phyloP scores from a whole-genome alignment of 2,113 vertebrate genomes.

The Pongo pygmaeus region DNA sequence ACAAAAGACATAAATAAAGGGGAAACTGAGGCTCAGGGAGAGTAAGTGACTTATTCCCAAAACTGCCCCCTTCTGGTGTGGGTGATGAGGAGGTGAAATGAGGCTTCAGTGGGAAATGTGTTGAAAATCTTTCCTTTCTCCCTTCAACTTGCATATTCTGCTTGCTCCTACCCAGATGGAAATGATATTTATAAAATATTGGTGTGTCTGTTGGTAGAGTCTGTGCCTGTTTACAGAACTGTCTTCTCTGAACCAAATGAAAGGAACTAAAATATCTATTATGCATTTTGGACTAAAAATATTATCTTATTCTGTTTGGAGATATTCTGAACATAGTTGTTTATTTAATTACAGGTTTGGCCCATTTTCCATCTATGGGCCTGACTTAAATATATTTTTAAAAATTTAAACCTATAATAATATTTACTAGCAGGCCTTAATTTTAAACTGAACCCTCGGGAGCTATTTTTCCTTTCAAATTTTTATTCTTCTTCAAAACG shows the following conservation, averaged over 20 bases:
- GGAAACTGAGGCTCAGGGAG: neutral
- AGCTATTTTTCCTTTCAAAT: slow-evolving; percentile 48
- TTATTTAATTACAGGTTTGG: slow-evolving; percentile 68
- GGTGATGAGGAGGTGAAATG: neutral
- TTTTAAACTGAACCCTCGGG: slow-evolving; percentile 52
- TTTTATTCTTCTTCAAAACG: slow-evolving; percentile 29
- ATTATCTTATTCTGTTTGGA: slow-evolving; percentile 65
- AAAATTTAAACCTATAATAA: slow-evolving; percentile 39
- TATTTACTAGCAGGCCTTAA: slow-evolving; percentile 67
- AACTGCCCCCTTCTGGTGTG: too few relatives aligned
- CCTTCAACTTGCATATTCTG: neutral
- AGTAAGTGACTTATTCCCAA: neutral
- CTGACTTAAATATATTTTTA: slow-evolving; percentile 63
- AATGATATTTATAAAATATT: neutral
- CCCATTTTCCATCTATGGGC: slow-evolving; percentile 73
- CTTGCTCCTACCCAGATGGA: neutral
- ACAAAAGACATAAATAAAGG: neutral
- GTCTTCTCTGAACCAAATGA: neutral
- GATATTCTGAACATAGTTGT: slow-evolving; percentile 67
- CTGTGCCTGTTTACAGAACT: slow-evolving; percentile 37
- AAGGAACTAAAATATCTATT: slow-evolving; percentile 64
- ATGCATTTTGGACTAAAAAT: slow-evolving; percentile 64
- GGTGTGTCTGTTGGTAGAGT: neutral
- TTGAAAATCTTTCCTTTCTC: neutral
- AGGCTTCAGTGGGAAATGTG: neutral